Conservation (phyloP, 2,888 invertebrate genomes). For the Calameuta pallipes region DNA sequence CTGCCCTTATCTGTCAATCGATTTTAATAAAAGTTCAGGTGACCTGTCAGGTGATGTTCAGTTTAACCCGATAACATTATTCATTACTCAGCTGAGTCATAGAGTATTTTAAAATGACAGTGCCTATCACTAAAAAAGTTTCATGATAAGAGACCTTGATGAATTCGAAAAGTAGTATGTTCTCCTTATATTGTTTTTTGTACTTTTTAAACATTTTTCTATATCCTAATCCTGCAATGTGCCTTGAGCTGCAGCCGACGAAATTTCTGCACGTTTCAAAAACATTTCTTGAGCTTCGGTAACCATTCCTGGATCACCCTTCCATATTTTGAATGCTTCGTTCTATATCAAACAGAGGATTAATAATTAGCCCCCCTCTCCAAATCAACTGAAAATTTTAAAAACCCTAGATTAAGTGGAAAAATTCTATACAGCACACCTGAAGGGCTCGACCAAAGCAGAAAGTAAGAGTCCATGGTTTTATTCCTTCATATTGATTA, state of each 20-base stretch:
- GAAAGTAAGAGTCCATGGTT: conserved; percentile 96
- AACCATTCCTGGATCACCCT: conserved; percentile 72
- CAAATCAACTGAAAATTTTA: background rate
- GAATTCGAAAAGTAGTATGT: background rate
- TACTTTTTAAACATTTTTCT: conserved; percentile 15
- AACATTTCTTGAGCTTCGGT: conserved; percentile 72
- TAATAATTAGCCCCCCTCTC: background rate
- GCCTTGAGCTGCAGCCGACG: conserved; percentile 48
- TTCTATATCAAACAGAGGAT: conserved; percentile 62
- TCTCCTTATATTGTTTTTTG: background rate
- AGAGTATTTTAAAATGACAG: background rate
- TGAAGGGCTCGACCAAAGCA: conserved; percentile 96
- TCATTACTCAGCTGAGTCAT: background rate
- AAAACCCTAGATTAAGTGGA: background rate
- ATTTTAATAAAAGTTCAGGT: background rate
- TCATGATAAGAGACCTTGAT: background rate
- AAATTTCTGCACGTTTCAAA: conserved; percentile 71
- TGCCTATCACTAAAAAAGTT: background rate
- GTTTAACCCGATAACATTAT: background rate
- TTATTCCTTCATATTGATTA: conserved; percentile 81
- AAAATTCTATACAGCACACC: conserved; percentile 61
- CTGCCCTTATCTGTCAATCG: background rate
- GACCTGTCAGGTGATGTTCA: background rate
- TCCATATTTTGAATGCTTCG: conserved; percentile 74
- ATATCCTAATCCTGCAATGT: conserved; percentile 24